phyloP scores from a whole-genome alignment of 1,140 invertebrate genomes.

The Platorchestia sp. region DNA sequence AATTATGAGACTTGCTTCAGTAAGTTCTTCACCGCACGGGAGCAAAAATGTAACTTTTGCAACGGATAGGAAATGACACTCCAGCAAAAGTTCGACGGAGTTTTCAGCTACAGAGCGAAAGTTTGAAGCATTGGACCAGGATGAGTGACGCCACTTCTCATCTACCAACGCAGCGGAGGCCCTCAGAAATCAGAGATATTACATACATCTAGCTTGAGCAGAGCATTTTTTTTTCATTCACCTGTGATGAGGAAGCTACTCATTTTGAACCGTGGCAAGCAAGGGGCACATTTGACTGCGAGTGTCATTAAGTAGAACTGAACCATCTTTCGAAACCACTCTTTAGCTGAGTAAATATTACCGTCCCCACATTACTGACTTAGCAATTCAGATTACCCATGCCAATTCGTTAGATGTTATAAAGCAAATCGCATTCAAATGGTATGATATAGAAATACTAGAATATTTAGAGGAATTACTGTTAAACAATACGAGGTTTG shows the following conservation, averaged over 20 bases:
- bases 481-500: too few species aligned
- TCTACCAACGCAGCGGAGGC: neutral
- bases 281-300: neutral
- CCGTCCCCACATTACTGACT: too few species aligned
- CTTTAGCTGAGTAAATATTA: too few species aligned
- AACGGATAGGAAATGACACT: constrained; percentile 23
- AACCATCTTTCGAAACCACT: neutral
- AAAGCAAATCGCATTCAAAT: too few species aligned
- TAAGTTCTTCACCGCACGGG: neutral
- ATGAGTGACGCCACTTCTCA: neutral
- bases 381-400: too few species aligned
- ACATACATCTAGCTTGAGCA: neutral
- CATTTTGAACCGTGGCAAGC: too few species aligned
- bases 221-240: neutral
- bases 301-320: neutral
- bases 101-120: neutral
- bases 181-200: neutral
- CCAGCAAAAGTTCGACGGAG: neutral
- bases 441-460: too few species aligned
- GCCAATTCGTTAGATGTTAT: too few species aligned
- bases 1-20: neutral
- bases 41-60: constrained; percentile 1
- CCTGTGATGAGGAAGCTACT: too few species aligned
- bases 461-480: too few species aligned
- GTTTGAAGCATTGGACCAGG: constrained; percentile 7